Evolutionary conservation across 2,888 invertebrate species (phyloP).

Genomic region (Nowickia ferox): DNA sequence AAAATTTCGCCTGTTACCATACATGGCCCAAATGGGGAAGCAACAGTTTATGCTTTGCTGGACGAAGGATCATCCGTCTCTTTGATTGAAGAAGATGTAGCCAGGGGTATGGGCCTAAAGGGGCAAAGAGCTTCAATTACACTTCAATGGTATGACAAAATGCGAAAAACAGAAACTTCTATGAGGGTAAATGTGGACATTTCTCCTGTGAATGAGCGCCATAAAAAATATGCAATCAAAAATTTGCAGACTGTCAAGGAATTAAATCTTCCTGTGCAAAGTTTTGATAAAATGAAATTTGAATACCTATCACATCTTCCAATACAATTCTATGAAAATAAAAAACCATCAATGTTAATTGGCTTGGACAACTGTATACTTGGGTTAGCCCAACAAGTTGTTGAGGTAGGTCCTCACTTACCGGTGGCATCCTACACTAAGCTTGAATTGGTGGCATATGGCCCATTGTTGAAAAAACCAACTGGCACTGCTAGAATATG

Average conservation of each 20-base stretch:
- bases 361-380: conserved; percentile 26
- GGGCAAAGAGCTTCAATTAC: conserved; percentile 53
- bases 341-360: conserved; percentile 31
- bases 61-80: conserved; percentile 26
- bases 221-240: conserved; percentile 21
- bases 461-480: not conserved
- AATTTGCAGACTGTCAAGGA: conserved; percentile 40
- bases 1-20: conserved; percentile 37
- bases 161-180: conserved; percentile 42
- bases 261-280: too few species aligned
- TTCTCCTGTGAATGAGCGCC: not conserved
- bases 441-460: conserved; percentile 57
- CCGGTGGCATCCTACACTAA: conserved; percentile 43
- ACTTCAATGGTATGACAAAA: conserved; percentile 68
- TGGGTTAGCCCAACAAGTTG: not conserved
- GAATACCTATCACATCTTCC: not conserved
- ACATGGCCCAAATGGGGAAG: not conserved
- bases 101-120: conserved; percentile 59
- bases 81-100: conserved; percentile 55
- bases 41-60: conserved; percentile 38
- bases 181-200: conserved; percentile 32
- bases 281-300: not conserved
- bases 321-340: conserved; percentile 17
- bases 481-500: conserved; percentile 13
- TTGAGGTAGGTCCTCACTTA: conserved; percentile 23